phyloP scores from a whole-genome alignment of 1,140 invertebrate genomes.

The Drosophila punjabiensis region DNA sequence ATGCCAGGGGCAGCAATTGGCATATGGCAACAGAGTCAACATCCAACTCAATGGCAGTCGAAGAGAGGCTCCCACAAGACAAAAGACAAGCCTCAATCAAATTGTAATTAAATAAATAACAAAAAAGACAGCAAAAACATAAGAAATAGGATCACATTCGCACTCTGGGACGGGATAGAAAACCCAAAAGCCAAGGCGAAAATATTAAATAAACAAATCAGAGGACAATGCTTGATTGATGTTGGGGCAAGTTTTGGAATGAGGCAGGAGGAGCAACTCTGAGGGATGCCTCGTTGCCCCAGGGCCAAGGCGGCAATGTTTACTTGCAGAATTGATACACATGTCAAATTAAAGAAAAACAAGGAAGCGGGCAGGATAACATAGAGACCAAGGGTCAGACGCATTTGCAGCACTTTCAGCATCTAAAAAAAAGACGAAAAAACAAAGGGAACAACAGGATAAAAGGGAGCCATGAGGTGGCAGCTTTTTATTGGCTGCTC shows the following conservation, averaged over 20 bases:
- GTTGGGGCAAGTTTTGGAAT: constrained; percentile 18
- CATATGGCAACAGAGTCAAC: constrained; percentile 28
- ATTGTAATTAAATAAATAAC: constrained; percentile 77
- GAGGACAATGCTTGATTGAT: constrained; percentile 59
- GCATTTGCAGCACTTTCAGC: not conserved
- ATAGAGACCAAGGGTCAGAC: constrained; percentile 5
- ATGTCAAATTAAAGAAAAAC: constrained; percentile 59
- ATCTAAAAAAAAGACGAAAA: not conserved
- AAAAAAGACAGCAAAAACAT: constrained; percentile 14
- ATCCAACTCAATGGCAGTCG: constrained; percentile 35
- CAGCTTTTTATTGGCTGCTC: constrained; percentile 30
- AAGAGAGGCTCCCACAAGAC: constrained; percentile 25
- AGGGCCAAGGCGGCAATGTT: constrained; percentile 23
- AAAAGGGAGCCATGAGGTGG: constrained; percentile 11
- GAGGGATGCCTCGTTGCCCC: constrained; percentile 11
- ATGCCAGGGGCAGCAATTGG: constrained; percentile 51
- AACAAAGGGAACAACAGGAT: not conserved
- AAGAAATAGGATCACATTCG: constrained; percentile 14
- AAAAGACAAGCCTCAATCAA: constrained; percentile 69
- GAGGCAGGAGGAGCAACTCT: not conserved
- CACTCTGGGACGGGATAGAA: constrained; percentile 3
- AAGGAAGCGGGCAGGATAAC: constrained; percentile 5
- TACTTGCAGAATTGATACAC: constrained; percentile 38
- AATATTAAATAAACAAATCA: constrained; percentile 77
- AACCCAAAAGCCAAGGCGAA: constrained; percentile 40